phyloP scores from a whole-genome alignment of 2,797 vertebrate species.

The Meriones psammophilus region DNA sequence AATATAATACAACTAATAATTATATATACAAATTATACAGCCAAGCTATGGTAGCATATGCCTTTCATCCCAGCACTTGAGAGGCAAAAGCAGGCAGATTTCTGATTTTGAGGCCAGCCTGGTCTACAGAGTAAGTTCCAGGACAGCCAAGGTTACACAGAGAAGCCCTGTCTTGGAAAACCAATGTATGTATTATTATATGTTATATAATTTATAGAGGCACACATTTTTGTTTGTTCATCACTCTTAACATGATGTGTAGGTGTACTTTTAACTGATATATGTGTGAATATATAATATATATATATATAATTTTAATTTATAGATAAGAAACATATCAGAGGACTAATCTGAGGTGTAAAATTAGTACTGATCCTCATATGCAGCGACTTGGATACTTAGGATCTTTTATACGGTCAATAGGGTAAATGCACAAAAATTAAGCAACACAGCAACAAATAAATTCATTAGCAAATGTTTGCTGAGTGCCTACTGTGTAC shows the following conservation, averaged over 20 bases:
- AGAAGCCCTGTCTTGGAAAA: not conserved
- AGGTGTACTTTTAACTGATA: too few species aligned
- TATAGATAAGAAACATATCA: not conserved
- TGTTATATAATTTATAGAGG: not conserved
- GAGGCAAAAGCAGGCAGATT: not conserved
- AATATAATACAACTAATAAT: constrained; percentile 23
- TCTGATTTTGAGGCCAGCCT: not conserved
- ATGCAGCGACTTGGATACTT: not conserved
- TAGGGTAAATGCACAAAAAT: constrained; percentile 4
- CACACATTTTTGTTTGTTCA: not conserved
- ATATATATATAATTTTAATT: not conserved
- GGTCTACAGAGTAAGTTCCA: not conserved
- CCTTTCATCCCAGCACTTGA: not conserved
- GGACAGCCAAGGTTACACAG: not conserved
- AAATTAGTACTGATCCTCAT: not conserved
- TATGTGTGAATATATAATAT: not conserved
- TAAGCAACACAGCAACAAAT: not conserved
- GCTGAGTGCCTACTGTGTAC: constrained; percentile 66
- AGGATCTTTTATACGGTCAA: not conserved
- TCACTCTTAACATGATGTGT: not conserved
- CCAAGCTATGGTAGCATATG: not conserved
- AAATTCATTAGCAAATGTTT: constrained; percentile 52
- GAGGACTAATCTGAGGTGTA: not conserved
- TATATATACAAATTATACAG: not conserved
- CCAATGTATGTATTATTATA: not conserved